A percentile compares a stretch with the other conserved stretches of the same genome.
phyloP scores from a whole-genome alignment of 1,140 invertebrate genomes.

The Drosophila biarmipes region DNA sequence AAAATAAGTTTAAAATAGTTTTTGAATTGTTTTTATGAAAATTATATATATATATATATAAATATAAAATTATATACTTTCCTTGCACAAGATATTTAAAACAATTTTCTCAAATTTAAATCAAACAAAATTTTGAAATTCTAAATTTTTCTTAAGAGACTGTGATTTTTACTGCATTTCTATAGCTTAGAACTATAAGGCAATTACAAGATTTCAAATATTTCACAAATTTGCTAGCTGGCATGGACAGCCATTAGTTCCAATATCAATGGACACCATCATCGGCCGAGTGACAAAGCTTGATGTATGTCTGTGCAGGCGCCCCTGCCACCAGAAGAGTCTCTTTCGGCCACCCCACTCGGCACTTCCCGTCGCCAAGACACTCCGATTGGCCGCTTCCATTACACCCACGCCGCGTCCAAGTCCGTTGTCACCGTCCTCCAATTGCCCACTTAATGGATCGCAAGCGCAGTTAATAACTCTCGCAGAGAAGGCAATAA shows the following conservation, averaged over 20 bases:
- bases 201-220: neutral
- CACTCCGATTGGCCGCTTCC: conserved; percentile 51
- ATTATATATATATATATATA: too few species aligned
- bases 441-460: conserved; percentile 74
- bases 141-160: too few species aligned
- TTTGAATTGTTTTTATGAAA: too few species aligned
- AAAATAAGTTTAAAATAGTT: too few species aligned
- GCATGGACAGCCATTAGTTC: neutral
- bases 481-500: conserved; percentile 45
- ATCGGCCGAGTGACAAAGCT: conserved; percentile 40
- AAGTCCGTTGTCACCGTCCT: conserved; percentile 34
- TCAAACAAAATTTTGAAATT: too few species aligned
- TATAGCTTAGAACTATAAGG: too few species aligned
- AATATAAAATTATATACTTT: too few species aligned
- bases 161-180: too few species aligned
- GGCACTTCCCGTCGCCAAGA: conserved; percentile 4
- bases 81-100: too few species aligned
- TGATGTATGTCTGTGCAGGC: conserved; percentile 49
- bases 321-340: conserved; percentile 4
- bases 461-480: conserved; percentile 76
- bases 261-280: conserved; percentile 3
- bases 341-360: conserved; percentile 3
- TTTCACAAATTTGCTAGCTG: neutral
- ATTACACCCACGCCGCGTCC: conserved; percentile 66
- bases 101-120: too few species aligned